A percentile compares a stretch with the other conserved stretches of the same genome.
These are phyloP conservation scores for Dastarcus helophoroides DNA, from an alignment of 2,888 invertebrate species.

Conservation along the genomic window DNA sequence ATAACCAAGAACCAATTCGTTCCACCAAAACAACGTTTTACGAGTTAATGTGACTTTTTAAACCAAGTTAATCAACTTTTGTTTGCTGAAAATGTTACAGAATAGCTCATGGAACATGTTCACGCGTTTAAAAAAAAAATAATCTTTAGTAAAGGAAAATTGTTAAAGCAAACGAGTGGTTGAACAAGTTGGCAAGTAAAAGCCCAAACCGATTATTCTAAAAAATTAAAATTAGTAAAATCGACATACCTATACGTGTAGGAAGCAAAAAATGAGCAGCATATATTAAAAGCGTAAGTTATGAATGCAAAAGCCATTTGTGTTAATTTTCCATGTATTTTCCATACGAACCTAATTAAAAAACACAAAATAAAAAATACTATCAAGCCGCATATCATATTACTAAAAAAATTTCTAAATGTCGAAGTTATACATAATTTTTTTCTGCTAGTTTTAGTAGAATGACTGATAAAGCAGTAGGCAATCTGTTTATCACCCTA, in stretches of 20 bases:
- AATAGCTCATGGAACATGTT: too few species aligned
- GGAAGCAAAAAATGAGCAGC: constrained; percentile 50
- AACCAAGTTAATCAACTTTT: too few species aligned
- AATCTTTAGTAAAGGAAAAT: constrained; percentile 1
- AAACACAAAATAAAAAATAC: constrained; percentile 6
- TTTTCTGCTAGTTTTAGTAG: too few species aligned
- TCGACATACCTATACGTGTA: constrained; percentile 36
- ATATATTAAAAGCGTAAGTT: constrained; percentile 58
- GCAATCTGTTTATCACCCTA: neutral
- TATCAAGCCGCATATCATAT: constrained; percentile 1
- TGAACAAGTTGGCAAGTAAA: too few species aligned
- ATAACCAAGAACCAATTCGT: too few species aligned
- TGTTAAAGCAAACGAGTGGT: constrained; percentile 1
- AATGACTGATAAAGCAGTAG: constrained; percentile 1
- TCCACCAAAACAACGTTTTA: too few species aligned
- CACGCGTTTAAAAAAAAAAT: too few species aligned
- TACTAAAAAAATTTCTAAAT: neutral
- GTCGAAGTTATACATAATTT: too few species aligned
- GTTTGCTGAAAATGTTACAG: too few species aligned
- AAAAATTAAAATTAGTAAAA: too few species aligned
- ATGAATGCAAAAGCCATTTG: constrained; percentile 58
- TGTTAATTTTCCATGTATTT: constrained; percentile 52
- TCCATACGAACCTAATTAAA: constrained; percentile 10
- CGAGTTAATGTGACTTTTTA: too few species aligned
- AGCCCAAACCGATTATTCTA: too few species aligned